Base-by-base conservation (phyloP, 1,140 invertebrate genomes). In the Propsilocerus akamusi region DNA sequence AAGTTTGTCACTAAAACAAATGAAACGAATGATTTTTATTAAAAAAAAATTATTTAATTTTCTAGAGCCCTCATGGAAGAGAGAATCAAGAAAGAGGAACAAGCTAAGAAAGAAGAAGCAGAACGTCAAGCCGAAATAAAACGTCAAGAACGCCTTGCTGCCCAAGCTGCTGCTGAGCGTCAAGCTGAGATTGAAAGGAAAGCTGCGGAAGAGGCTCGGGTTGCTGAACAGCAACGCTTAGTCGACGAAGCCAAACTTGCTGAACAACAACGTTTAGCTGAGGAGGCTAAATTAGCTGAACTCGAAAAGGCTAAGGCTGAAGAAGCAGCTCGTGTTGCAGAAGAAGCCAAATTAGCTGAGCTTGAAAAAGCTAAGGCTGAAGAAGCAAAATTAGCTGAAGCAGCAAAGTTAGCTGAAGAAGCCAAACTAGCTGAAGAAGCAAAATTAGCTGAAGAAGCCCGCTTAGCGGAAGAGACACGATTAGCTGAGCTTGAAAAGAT, bases 201-300 rank as follows among this genome's bases (percentile, higher is more conserved):
- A 59, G 68, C 73, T 53, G 68, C 56, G 12, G 62, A 58, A 52
- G 55, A 57, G 48, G 55, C 51, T 12, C 53, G 63, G 24, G 25
- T 63, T 23, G 70, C 68, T 14, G 72, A 74, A 55, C 72, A 73
- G 58, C 67, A 68, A 2, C 60, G 66, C 12, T 20, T 62, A 52
- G 73, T 72, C 1, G 72, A 73, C 56, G 68, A 71, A 61, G 70
- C 67, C 0, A 63, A 59, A 32, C 57, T 69, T 48, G 72, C 72
- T 25, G n/a, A n/a, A n/a, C n/a, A n/a, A n/a, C n/a, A 70, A 48
- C 60, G 65, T n/a, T 32, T 67, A 48, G 64, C 64, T 7, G 66
- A 71, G 57, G 67, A 70, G 57, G 68, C 63, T 20, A 59, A 62
- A 25, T 20, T 63, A 22, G 71, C 67, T 46, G 71, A 73, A 52